These are phyloP conservation scores for Gnathonemus longibarbis DNA, from an alignment of 2,113 vertebrate species.

Conservation along the genomic window DNA sequence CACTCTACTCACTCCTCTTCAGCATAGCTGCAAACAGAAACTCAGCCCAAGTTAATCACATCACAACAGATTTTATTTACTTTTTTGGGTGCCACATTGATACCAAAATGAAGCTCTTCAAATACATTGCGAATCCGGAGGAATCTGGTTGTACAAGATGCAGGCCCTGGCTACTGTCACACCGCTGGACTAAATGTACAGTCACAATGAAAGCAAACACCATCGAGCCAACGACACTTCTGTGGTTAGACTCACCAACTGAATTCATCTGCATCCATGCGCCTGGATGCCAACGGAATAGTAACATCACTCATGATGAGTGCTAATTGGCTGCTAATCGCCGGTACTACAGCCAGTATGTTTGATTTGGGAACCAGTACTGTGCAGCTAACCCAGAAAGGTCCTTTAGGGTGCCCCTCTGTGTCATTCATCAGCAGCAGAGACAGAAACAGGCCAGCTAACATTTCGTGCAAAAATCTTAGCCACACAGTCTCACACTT, in stretches of 20 bases:
- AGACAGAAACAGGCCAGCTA: slow-evolving; percentile 3
- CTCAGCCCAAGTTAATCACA: neutral
- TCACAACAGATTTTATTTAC: neutral
- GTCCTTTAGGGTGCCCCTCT: neutral
- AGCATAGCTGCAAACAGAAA: slow-evolving; percentile 1
- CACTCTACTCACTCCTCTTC: neutral
- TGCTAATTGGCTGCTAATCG: neutral
- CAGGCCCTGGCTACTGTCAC: neutral
- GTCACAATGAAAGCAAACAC: neutral
- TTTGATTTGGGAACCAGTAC: neutral
- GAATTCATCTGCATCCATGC: neutral
- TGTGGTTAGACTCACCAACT: neutral
- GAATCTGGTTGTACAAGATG: neutral
- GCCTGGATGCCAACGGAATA: neutral
- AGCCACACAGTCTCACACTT: neutral
- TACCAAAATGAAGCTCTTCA: neutral
- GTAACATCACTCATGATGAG: slow-evolving; percentile 1
- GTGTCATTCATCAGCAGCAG: neutral
- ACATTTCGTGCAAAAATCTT: neutral
- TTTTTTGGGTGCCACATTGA: slow-evolving; percentile 4
- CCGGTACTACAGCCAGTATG: slow-evolving; percentile 31
- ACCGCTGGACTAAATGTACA: neutral
- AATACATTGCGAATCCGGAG: neutral
- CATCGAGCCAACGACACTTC: neutral
- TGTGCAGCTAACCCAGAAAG: neutral